These are phyloP conservation scores for Strigamia crassipes DNA, from an alignment of 2,888 invertebrate species.

Conservation along the genomic window DNA sequence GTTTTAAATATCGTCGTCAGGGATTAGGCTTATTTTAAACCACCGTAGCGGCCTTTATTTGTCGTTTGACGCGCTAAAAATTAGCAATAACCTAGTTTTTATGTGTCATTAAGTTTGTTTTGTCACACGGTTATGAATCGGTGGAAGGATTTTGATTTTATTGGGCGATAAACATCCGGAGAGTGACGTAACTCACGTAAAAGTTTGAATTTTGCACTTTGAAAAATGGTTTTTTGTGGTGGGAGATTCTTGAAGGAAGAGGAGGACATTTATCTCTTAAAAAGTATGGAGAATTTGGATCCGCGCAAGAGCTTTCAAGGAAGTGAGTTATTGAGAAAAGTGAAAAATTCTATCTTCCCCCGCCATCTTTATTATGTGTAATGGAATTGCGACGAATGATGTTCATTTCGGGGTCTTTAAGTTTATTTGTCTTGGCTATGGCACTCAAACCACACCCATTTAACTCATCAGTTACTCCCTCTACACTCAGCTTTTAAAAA, in stretches of 20 bases:
- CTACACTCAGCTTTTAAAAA: neutral
- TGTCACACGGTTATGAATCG: neutral
- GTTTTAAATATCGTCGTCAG: neutral
- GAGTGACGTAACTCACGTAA: neutral
- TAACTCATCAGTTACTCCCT: neutral
- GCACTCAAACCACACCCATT: neutral
- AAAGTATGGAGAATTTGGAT: conserved; percentile 52
- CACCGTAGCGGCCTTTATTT: neutral
- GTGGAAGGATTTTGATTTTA: neutral
- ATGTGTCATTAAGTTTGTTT: neutral
- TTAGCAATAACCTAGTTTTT: neutral
- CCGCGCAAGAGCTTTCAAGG: conserved; percentile 50
- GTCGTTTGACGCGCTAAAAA: neutral
- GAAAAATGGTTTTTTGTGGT: conserved; percentile 51
- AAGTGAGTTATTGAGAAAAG: conserved; percentile 50
- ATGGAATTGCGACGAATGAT: neutral
- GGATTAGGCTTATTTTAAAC: neutral
- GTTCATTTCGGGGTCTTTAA: neutral
- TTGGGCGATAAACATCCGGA: too few species aligned
- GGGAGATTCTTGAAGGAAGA: conserved; percentile 52
- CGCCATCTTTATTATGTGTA: neutral
- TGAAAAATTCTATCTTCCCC: neutral
- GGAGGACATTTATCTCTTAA: conserved; percentile 51
- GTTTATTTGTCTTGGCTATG: neutral
- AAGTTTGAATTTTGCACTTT: neutral